Base-by-base conservation (phyloP, 2,888 invertebrate species). In the Drosophila mercatorum region DNA sequence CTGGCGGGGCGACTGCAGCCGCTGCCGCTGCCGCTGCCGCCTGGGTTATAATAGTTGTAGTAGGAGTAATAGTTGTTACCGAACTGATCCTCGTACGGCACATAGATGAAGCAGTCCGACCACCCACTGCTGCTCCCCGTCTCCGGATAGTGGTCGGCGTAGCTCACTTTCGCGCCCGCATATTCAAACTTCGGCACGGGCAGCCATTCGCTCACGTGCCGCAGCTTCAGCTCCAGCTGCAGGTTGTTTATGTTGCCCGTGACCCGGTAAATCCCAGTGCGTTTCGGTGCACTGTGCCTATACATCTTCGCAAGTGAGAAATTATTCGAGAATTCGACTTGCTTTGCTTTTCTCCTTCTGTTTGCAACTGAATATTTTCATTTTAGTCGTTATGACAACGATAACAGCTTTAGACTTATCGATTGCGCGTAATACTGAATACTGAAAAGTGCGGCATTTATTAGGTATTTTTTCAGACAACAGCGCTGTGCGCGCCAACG, bases 181-280 rank as follows among this genome's bases (percentile, higher is more conserved):
- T 87, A 78, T 55, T 92, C 91, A 58, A 92, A 92, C 66, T 90
- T 92, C 2, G 92, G 92, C 61, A 93, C 84, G 51, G 91, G 91
- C 34, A 93, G 79, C 65, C 93, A 78, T 4, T 92, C 91, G 72
- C 91, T 90, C 2, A 93, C 84, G 55, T 89, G 90, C 3, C 83
- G 66, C 26, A 85, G 26, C 22, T 75, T 79, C n/a, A 85, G 46
- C 10, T 75, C 67, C 68, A 85, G 17, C 22, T 74, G 82, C 1
- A 86, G 69, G 2, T 84, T 77, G 0, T 38, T 80, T 5, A 92
- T 91, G 55, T 83, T 83, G 41, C 91, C 91, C 43, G 73, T 81
- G 17, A 93, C 75, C 12, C 88, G 90, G 69, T 93, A 93, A 55
- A 92, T 83, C 3, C 92, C 93, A 0, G 93, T 90, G 12, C 84